Evolutionary conservation across 2,113 vertebrate species (phyloP).

Genomic region (Pardalotus punctatus): DNA sequence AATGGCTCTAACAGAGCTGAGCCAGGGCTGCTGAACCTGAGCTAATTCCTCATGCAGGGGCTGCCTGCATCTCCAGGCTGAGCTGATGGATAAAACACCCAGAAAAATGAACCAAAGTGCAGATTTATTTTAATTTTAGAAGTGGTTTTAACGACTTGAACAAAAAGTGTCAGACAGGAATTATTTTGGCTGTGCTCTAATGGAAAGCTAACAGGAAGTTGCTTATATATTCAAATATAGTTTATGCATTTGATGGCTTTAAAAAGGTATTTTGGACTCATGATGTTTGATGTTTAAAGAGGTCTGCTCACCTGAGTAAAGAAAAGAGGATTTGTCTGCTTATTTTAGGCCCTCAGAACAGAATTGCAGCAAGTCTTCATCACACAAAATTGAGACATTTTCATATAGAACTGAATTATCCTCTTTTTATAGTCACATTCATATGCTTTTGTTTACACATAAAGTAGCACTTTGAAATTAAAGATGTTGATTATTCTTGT

Average conservation of each 20-base stretch:
- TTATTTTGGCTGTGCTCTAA: not conserved
- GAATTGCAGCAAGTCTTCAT: not conserved
- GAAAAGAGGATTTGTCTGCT: not conserved
- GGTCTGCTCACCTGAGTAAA: not conserved
- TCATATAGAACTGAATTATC: not conserved
- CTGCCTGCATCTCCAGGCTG: not conserved
- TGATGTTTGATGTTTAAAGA: not conserved
- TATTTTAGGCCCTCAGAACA: not conserved
- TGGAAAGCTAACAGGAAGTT: not conserved
- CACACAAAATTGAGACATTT: not conserved
- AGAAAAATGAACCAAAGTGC: not conserved
- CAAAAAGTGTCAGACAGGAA: not conserved
- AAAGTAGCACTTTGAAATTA: slow-evolving; percentile 30
- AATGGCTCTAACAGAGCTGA: not conserved
- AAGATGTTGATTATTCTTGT: slow-evolving; percentile 29
- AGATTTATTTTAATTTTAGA: not conserved
- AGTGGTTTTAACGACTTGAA: not conserved
- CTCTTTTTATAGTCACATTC: slow-evolving; percentile 19
- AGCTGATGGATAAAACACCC: not conserved
- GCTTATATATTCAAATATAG: not conserved
- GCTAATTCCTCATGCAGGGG: not conserved
- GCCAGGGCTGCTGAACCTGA: not conserved
- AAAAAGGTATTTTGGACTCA: not conserved
- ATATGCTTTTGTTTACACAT: slow-evolving; percentile 44
- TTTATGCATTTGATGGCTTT: not conserved